These are phyloP conservation scores for Carapus acus DNA, from an alignment of 2,797 vertebrate genomes.

Conservation along the genomic window DNA sequence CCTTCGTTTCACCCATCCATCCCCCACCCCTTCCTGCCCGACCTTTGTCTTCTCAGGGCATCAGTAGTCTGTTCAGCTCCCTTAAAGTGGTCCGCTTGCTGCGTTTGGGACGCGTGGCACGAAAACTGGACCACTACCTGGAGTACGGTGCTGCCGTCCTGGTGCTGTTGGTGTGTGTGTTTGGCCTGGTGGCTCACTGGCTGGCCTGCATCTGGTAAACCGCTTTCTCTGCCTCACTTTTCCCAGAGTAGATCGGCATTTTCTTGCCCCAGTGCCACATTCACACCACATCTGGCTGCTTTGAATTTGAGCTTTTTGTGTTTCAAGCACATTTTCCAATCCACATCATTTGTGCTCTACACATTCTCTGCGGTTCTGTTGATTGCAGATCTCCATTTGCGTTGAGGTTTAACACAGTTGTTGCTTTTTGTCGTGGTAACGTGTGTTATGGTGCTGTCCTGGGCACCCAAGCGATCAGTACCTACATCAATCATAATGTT, in stretches of 20 bases:
- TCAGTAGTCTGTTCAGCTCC: slow-evolving; percentile 95
- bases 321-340: too few species aligned
- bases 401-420: neutral
- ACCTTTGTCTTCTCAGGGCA: slow-evolving; percentile 72
- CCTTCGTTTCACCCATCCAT: neutral
- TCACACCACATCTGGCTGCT: slow-evolving; percentile 16
- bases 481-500: too few species aligned
- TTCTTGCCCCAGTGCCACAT: neutral
- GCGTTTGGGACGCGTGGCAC: slow-evolving; percentile 86
- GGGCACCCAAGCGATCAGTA: too few species aligned
- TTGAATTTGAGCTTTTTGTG: too few species aligned
- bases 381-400: neutral
- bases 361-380: neutral
- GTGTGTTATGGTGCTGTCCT: neutral
- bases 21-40: too few species aligned
- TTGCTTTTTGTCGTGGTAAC: slow-evolving; percentile 2
- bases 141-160: slow-evolving; percentile 93
- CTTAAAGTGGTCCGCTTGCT: slow-evolving; percentile 93
- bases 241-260: neutral
- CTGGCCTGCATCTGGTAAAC: slow-evolving; percentile 90
- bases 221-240: rapidly evolving
- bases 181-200: slow-evolving; percentile 94
- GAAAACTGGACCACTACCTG: slow-evolving; percentile 94
- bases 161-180: slow-evolving; percentile 91
- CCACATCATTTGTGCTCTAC: slow-evolving; percentile 19